Evolutionary conservation across 2,888 invertebrate species (phyloP), one percentile per base, ranked within the genome.

Genomic region (Drosophila setosimentum): DNA sequence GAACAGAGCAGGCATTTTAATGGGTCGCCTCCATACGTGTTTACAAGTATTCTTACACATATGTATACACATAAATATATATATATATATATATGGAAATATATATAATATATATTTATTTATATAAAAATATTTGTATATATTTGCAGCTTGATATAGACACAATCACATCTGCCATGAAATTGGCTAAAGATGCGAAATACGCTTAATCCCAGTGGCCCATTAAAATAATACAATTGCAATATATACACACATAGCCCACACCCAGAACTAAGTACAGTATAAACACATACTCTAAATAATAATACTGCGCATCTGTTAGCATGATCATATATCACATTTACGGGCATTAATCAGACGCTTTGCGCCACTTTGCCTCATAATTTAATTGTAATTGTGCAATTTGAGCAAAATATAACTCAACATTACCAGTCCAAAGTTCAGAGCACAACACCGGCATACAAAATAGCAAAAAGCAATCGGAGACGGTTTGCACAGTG

Each of bases 381-480:
- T 80, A 77, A 76, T 79, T 85, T 70, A 73, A 78, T 83, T 83
- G 76, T 78, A 85, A 88, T 85, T 84, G 82, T 87, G 80, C 79
- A 82, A 84, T 84, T 82, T 82, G 64, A 74, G 74, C 55, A 55
- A 68, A 72, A 77, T 76, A 73, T 72, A 76, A 69, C 69, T 40
- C 59, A 78, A 63, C 63, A 78, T 69, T 65, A 73, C 30, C 74
- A 65, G 78, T 78, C 76, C 78, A 78, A 78, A 76, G 76, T 78
- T 68, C 80, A 63, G 37, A 50, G 54, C 73, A 62, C 61, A 45
- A 54, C 53, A 58, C 55, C 79, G 75, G 67, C 77, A 64, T 70
- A 61, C 63, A 54, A 66, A 77, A 69, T 57, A 53, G 37, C 32
- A 33, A 61, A 68, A 42, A 33, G 59, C 71, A 61, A 68, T 11